These are phyloP conservation scores for Coracopsis vasa DNA, from an alignment of 2,113 vertebrate genomes.

Conservation along the genomic window DNA sequence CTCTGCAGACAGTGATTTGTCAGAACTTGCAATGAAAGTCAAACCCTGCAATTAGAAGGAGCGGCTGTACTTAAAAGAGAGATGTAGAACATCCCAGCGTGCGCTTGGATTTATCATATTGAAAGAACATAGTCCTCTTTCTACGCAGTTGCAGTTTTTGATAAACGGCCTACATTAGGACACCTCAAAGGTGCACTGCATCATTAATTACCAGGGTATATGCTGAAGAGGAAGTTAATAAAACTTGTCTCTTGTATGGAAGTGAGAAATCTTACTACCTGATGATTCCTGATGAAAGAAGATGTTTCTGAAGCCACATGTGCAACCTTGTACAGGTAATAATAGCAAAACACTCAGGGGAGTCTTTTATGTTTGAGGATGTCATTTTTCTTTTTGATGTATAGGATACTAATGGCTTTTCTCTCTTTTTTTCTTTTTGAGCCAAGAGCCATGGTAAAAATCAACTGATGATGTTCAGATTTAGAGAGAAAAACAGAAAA, in stretches of 20 bases:
- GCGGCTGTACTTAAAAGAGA: not conserved
- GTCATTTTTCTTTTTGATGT: slow-evolving; percentile 72
- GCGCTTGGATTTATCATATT: not conserved
- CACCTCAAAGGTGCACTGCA: slow-evolving; percentile 53
- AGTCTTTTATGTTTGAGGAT: slow-evolving; percentile 56
- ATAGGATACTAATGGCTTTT: slow-evolving; percentile 59
- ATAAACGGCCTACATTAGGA: slow-evolving; percentile 43
- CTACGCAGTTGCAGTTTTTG: slow-evolving; percentile 20
- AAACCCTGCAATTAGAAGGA: slow-evolving; percentile 15
- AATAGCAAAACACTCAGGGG: slow-evolving; percentile 69
- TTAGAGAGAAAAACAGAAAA: not conserved
- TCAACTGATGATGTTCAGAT: not conserved
- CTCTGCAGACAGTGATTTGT: not conserved
- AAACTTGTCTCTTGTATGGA: slow-evolving; percentile 59
- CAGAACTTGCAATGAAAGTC: slow-evolving; percentile 4
- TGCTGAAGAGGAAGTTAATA: slow-evolving; percentile 63
- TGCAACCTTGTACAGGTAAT: slow-evolving; percentile 71
- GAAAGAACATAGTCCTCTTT: slow-evolving; percentile 4
- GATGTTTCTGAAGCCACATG: slow-evolving; percentile 52
- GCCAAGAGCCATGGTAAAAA: slow-evolving; percentile 13
- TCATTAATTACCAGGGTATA: slow-evolving; percentile 67
- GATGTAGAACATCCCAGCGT: not conserved
- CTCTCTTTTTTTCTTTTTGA: not conserved
- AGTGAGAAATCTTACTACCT: slow-evolving; percentile 54
- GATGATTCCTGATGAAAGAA: slow-evolving; percentile 60